Evolutionary conservation across 2,113 vertebrate genomes (phyloP), one percentile per base, ranked within the genome.

Genomic region (Tonatia bakeri): DNA sequence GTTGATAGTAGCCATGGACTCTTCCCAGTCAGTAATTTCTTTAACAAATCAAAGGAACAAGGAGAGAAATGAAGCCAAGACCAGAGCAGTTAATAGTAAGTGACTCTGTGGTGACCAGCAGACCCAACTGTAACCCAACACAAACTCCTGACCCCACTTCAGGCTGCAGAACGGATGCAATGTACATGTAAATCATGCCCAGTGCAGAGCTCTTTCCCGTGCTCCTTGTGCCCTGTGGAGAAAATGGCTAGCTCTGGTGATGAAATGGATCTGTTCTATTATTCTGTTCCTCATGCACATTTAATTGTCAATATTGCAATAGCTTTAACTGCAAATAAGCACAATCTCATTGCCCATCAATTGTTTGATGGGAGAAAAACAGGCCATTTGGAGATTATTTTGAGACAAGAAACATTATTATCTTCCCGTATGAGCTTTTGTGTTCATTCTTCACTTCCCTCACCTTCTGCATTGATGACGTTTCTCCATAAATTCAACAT

Each of bases 291-390:
- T 14, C 65, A 0, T 97, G 96, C 84, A 98, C 94, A 94, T 97
- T 97, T 98, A 98, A 98, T 98, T 98, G 98, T 98, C 98, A 98
- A 91, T 92, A 97, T 3, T 89, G 87, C 96, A 97, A 97, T 97
- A 88, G 43, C 96, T 98, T 98, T 98, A 98, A 98, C 98, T 98
- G 98, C 98, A 98, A 98, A 98, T 96, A 98, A 98, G 95, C 94
- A 97, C 97, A 22, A 61, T 96, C 97, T 97, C 96, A 97, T 98
- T 97, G 96, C 97, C 97, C 98, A 97, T 97, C 97, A 98, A 96
- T 94, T 97, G 94, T 97, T 96, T 91, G 69, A 97, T 96, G 95
- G 92, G 94, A 92, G 97, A 92, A 97, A 97, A 98, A 97, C 50
- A 84, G 98, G 92, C 98, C 96, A 88, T 98, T 97, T 64, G 94